Evolutionary conservation across 2,888 invertebrate species (phyloP), one percentile per base, ranked within the genome.

Genomic region (Carabus problematicus): DNA sequence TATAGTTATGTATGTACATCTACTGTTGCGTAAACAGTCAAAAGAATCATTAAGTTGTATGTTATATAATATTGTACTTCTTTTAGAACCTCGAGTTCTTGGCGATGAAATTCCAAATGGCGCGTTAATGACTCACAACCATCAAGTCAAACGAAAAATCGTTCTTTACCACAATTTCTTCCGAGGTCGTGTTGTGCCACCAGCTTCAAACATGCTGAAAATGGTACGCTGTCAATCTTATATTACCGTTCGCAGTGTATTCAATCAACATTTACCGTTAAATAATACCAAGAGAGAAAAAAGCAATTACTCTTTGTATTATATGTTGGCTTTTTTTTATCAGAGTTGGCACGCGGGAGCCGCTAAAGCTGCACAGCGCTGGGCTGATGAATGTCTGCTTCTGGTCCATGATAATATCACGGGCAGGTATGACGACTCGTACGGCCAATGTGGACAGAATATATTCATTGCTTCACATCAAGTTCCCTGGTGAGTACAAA

Each of bases 401-500:
- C 82, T 93, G 40, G 84, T 85, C 43, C 93, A 93, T 78, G 92
- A 92, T 76, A 86, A 87, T 74, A 83, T 85, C 0, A 84, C 84
- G 18, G 91, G 91, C 69, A 85, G 91, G 70, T 85, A 86, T 70
- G 85, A 89, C 40, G 86, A 89, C 12, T 82, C 85, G 70, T 88
- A 89, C 72, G 93, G 93, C 40, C 82, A 87, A 39, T 93, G 93
- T 77, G 93, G 93, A 1, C 93, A 93, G 80, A 93, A 93, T 80
- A 89, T 93, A 70, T 93, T 93, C 79, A 89, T 92, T 29, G 86
- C 92, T n/a, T 87, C 90, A 1, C 89, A 90, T 73, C 89, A 89
- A 82, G 91, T 92, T 19, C 91, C 92, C 40, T 93, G 93, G 93
- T 91, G 83, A 83, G 83, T 76, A 69, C 19, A 58, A 18, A 42